Evolutionary conservation across 2,888 invertebrate species (phyloP), one percentile per base, ranked within the genome.

Genomic region (Seira ritae): DNA sequence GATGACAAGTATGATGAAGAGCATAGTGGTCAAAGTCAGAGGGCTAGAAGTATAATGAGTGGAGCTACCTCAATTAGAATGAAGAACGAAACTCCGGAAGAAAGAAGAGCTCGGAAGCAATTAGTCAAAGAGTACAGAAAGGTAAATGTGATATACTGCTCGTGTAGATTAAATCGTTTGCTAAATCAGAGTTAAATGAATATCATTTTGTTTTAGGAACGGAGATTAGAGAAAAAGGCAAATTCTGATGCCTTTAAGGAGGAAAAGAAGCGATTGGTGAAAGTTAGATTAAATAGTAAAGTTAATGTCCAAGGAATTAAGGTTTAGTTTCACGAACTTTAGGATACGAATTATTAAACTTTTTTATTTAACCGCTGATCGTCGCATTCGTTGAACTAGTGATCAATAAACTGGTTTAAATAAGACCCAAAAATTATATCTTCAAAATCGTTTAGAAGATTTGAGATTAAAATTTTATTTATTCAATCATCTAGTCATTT

Each of bases 241-340:
- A 97, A 97, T 90, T 92, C 93, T 12, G 92, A 93, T 46, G 96
- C 96, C 0, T 97, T 97, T 90, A 96, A 95, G 90, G 95, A 96
- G 88, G 96, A 97, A 90, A 95, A 95, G 91, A 95, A 95, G 89
- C 92, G 94, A 1, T 95, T 96, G 90, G 94, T 94, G 90, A 95
- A 96, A 90, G 94, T 96, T 69, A 91, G 94, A 89, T 91, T 95
- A 85, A 96, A 96, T 90, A 95, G 95, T 89, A 94, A 92, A 90
- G 93, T 93, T 22, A 90, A 89, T 85, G 84, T 89, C 20, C 89
- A 89, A 83, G 88, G 89, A 12, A 76, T 90, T 17, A 90, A 89
- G 85, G 82, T 90, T 55, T 80, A 88, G 22, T n/a, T 17, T 20
- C n/a, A 17, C 20, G 6, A 62, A 62, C 6, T 12, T n/a, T 19